Evolutionary conservation across 1,140 invertebrate species (phyloP).

Genomic region (Tenebrio molitor): DNA sequence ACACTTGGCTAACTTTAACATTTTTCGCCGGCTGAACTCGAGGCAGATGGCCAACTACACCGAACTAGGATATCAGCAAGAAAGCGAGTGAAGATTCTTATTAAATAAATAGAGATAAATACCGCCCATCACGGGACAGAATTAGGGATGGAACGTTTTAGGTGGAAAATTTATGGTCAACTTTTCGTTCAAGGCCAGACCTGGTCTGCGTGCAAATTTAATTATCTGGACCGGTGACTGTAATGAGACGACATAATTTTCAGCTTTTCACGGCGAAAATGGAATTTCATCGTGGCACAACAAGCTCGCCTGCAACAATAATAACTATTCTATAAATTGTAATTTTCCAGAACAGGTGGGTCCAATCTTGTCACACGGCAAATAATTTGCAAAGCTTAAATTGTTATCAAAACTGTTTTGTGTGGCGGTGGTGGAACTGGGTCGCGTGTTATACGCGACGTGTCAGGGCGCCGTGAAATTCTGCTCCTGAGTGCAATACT

Average conservation of each 20-base stretch:
- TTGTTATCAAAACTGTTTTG: conserved; percentile 23
- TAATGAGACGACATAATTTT: conserved; percentile 39
- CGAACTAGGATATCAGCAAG: no score
- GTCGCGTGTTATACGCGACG: conserved; percentile 1
- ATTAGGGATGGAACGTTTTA: neutral
- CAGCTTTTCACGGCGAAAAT: conserved; percentile 31
- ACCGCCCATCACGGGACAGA: no score
- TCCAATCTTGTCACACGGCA: conserved; percentile 3
- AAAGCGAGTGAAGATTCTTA: no score
- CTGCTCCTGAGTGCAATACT: conserved; percentile 30
- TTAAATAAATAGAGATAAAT: no score
- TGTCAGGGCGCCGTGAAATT: neutral
- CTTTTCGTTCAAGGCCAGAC: conserved; percentile 30
- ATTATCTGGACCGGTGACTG: conserved; percentile 39
- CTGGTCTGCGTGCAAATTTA: conserved; percentile 25
- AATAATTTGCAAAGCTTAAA: conserved; percentile 25
- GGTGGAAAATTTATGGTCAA: conserved; percentile 39
- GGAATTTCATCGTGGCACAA: neutral
- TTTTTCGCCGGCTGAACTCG: neutral
- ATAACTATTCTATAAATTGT: conserved; percentile 18
- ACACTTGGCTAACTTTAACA: neutral
- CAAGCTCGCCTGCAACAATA: conserved; percentile 8
- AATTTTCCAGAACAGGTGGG: conserved; percentile 11
- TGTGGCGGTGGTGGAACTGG: conserved; percentile 19
- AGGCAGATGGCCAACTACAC: neutral